Conservation (phyloP, 2,797 vertebrate genomes). For the Onychomys arenicola region DNA sequence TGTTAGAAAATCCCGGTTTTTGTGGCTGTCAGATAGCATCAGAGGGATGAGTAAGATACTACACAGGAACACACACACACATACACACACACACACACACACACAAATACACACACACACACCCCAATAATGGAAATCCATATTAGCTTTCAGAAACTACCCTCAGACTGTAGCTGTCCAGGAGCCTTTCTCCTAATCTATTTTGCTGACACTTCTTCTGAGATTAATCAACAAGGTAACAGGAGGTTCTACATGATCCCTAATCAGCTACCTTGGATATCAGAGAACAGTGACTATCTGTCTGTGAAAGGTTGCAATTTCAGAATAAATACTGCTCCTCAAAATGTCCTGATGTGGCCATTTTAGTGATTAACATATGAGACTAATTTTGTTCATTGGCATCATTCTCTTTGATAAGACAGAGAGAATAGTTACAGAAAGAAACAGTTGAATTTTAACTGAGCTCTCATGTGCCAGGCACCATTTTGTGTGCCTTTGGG, state of each 20-base stretch:
- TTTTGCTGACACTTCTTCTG: constrained; percentile 67
- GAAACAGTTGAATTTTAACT: neutral
- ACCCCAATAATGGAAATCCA: constrained; percentile 81
- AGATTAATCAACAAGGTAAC: constrained; percentile 74
- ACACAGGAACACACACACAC: constrained; percentile 16
- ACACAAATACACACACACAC: constrained; percentile 6
- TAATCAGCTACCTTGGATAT: neutral
- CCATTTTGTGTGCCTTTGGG: neutral
- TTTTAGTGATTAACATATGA: constrained; percentile 22
- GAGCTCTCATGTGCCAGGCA: neutral
- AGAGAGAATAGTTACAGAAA: neutral
- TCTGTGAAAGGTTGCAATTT: constrained; percentile 25
- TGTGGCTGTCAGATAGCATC: constrained; percentile 80
- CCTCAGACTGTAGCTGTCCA: constrained; percentile 77
- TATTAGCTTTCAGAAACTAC: constrained; percentile 84
- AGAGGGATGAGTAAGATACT: constrained; percentile 83
- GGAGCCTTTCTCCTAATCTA: constrained; percentile 83
- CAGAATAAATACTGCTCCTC: constrained; percentile 8
- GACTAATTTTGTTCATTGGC: neutral
- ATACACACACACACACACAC: neutral
- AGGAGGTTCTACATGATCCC: constrained; percentile 48
- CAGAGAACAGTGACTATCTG: neutral
- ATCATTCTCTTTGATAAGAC: neutral
- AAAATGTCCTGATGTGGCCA: neutral
- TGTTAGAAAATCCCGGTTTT: constrained; percentile 41